Evolutionary conservation across 2,888 invertebrate species (phyloP).

Genomic region (Troilus luridus): DNA sequence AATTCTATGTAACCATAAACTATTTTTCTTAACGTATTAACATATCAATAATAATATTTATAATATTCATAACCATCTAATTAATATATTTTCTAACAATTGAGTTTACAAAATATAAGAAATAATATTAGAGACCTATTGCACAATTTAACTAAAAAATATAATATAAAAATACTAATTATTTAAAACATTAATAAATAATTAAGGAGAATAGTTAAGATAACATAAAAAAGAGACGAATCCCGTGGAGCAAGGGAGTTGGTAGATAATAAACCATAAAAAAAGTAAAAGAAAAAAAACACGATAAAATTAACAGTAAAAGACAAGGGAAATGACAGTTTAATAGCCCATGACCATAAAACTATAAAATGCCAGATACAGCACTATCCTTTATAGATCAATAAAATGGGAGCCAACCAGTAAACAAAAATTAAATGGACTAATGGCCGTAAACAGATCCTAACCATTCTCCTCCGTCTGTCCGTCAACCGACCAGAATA

Average conservation of each 20-base stretch:
- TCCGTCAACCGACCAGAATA: background rate
- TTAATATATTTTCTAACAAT: too few relatives aligned
- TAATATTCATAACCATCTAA: too few relatives aligned
- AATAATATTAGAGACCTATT: too few relatives aligned
- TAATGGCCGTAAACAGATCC: constrained; percentile 26
- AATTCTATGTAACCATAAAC: too few relatives aligned
- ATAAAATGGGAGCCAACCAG: background rate
- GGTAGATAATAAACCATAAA: background rate
- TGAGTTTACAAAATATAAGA: too few relatives aligned
- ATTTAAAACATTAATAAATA: too few relatives aligned
- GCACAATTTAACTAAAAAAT: too few relatives aligned
- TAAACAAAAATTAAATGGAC: constrained; percentile 49
- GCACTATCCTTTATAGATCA: constrained; percentile 17
- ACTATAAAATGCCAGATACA: constrained; percentile 37
- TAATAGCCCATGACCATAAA: constrained; percentile 10
- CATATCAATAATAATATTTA: too few relatives aligned
- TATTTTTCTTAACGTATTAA: too few relatives aligned
- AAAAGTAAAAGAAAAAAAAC: background rate
- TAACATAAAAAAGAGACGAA: background rate
- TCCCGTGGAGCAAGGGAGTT: background rate
- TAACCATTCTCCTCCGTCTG: background rate
- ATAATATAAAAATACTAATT: too few relatives aligned
- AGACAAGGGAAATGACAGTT: constrained; percentile 17
- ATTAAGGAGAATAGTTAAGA: background rate
- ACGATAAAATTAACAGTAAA: constrained; percentile 36